Base-by-base conservation (phyloP, 2,113 vertebrate species). In the Hippolais icterina region DNA sequence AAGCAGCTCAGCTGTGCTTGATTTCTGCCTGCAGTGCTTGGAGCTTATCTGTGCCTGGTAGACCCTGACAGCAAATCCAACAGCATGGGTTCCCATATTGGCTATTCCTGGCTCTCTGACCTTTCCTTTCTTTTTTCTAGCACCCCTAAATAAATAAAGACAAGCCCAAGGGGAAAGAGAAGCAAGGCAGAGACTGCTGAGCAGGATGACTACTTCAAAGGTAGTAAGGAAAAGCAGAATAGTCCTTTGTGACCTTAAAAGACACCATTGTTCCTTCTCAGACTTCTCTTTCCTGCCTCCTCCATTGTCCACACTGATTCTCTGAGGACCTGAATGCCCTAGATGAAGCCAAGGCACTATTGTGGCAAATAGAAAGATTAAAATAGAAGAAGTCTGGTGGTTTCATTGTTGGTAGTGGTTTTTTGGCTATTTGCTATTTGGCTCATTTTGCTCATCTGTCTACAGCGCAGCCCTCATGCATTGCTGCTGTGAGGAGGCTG, bases 191-290 rank as follows among this genome's bases (percentile, higher is more conserved):
- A 49, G 47, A 33, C 2, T 46, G 23, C 28, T 70, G 56, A 46
- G 20, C 10, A 70, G 54, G 31, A 46, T 49, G n/a, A 23, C 19
- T 80, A 24, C 31, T 87, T 70, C 75, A 56, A 27, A 83, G 20
- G 33, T 17, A 41, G n/a, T 33, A 23, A 92, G 25, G 27, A 22
- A 80, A 65, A 92, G 17, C 1, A 4, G 13, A 11, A 29, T 11
- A 28, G 31, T 16, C 33, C 20, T 65, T 6, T 0, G 13, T 83
- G 71, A 15, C 46, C 33, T 80, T 60, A 2, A 1, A 70, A 69
- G 27, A 53, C 5, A 20, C 33, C 15, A 20, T 41, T 0, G 0
- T 29, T 89, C 13, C 15, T 91, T 33, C 25, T 65, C 17, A 17
- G 1, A 1, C 10, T 57, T 25, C 15, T 27, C 52, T 91, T 81